Conservation (phyloP, 2,113 vertebrate species). For the Hippocampus barbouri region DNA sequence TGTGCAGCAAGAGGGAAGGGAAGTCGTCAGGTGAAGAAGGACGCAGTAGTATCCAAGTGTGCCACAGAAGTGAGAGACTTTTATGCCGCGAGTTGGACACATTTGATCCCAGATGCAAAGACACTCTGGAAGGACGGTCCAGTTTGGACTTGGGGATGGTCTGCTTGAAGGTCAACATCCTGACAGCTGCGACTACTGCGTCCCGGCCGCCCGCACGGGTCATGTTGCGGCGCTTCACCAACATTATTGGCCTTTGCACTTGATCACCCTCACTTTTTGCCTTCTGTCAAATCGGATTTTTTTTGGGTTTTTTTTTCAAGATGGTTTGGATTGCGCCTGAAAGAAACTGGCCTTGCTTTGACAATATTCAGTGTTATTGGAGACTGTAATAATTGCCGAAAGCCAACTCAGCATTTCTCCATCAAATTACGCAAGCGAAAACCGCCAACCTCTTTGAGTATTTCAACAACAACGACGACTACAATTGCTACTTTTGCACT, state of each 20-base stretch:
- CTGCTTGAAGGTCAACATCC: conserved; percentile 55
- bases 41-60: too few relatives aligned
- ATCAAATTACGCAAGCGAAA: conserved; percentile 20
- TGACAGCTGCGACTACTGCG: conserved; percentile 54
- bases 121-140: conserved; percentile 13
- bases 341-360: background rate
- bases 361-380: background rate
- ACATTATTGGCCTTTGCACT: background rate
- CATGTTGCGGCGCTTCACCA: conserved; percentile 43
- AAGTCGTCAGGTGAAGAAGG: too few relatives aligned
- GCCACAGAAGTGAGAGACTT: too few relatives aligned
- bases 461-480: conserved; percentile 12
- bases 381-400: background rate
- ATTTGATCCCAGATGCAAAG: too few relatives aligned
- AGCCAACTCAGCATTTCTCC: conserved; percentile 5
- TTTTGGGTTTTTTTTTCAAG: too few relatives aligned
- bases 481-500: background rate
- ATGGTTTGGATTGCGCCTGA: too few relatives aligned
- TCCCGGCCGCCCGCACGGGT: conserved; percentile 64
- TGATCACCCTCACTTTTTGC: too few relatives aligned
- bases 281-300: too few relatives aligned
- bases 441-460: conserved; percentile 22
- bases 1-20: background rate
- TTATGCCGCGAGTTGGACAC: too few relatives aligned
- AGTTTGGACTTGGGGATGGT: conserved; percentile 20